Conservation (phyloP, 2,113 vertebrate species). For the Engraulis encrasicolus region DNA sequence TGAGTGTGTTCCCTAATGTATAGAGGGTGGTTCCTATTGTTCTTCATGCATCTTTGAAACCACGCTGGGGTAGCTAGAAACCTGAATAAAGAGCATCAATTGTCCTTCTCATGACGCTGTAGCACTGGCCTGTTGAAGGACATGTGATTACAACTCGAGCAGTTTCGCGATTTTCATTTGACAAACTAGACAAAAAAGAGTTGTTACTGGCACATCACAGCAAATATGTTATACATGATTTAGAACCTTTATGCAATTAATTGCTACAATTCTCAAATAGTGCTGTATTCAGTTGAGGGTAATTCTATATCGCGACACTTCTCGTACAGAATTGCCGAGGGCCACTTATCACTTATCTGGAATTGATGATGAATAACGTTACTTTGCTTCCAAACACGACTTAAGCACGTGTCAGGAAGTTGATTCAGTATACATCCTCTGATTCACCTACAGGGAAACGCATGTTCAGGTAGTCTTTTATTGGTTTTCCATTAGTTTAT, state of each 20-base stretch:
- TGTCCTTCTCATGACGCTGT: slow-evolving; percentile 8
- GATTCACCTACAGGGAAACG: neutral
- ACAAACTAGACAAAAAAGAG: neutral
- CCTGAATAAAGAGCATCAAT: neutral
- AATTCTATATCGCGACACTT: neutral
- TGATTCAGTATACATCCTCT: neutral
- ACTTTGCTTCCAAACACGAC: slow-evolving; percentile 9
- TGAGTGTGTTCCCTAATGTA: no score
- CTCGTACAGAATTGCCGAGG: neutral
- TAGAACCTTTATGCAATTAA: no score
- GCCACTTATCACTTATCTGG: neutral
- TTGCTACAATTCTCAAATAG: neutral
- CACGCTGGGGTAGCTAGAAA: neutral
- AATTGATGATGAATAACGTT: neutral
- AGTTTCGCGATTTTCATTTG: neutral
- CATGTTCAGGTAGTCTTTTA: neutral
- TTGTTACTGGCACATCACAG: no score
- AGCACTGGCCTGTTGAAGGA: no score
- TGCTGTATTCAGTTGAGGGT: neutral
- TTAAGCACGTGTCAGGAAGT: slow-evolving; percentile 16
- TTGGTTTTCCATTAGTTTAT: neutral
- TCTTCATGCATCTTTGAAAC: neutral
- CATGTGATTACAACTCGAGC: neutral
- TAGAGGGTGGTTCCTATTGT: no score
- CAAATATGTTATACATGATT: no score